Conservation (phyloP, 2,797 vertebrate species). For the Xenops minutus region DNA sequence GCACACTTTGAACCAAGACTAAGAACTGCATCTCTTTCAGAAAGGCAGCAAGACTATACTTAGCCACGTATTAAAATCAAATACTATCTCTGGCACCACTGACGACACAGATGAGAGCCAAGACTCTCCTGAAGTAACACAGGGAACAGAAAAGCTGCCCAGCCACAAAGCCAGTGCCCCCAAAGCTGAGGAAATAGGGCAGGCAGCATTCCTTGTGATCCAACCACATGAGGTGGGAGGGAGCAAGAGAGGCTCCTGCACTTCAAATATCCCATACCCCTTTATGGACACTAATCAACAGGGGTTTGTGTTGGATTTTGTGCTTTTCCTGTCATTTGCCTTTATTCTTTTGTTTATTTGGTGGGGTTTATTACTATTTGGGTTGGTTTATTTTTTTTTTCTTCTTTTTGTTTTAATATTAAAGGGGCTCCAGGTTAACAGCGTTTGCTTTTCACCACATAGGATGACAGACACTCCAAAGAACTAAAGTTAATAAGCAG, state of each 20-base stretch:
- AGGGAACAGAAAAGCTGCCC: neutral
- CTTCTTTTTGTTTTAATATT: neutral
- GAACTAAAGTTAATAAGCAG: neutral
- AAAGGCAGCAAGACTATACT: neutral
- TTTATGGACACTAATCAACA: neutral
- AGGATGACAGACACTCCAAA: neutral
- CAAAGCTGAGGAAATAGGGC: neutral
- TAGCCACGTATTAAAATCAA: neutral
- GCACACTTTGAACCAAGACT: neutral
- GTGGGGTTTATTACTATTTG: too few species aligned
- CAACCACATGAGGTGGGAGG: neutral
- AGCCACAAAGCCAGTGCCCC: neutral
- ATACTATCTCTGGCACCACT: neutral
- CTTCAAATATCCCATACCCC: neutral
- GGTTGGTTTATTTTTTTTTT: too few species aligned
- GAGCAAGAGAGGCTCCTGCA: fast-evolving
- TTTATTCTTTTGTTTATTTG: neutral
- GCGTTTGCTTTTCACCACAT: neutral
- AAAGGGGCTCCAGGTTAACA: neutral
- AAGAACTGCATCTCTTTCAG: neutral
- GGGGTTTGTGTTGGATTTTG: neutral
- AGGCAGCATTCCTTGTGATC: neutral
- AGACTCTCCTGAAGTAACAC: neutral
- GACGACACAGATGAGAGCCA: neutral
- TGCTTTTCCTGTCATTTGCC: neutral